Evolutionary conservation across 2,113 vertebrate species (phyloP).

Genomic region (Chamaetylas fuelleborni): DNA sequence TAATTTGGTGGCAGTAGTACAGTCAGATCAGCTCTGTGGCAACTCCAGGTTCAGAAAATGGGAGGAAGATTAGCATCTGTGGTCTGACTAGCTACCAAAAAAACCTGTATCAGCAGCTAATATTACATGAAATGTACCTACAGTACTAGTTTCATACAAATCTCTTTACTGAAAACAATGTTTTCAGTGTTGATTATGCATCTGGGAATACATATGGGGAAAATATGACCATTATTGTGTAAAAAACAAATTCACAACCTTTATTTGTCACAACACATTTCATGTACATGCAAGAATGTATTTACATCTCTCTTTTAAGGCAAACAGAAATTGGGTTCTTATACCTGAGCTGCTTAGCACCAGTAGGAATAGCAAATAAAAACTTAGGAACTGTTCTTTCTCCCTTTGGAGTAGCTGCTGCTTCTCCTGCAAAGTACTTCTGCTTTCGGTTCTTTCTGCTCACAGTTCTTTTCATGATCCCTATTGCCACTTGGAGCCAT

Average conservation of each 20-base stretch:
- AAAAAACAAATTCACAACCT: neutral
- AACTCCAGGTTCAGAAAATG: neutral
- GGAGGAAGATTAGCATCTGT: neutral
- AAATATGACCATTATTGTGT: neutral
- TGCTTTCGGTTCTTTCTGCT: neutral
- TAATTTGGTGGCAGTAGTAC: neutral
- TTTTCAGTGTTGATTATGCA: neutral
- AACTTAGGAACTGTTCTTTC: neutral
- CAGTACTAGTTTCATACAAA: neutral
- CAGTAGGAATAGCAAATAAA: slow-evolving; percentile 23
- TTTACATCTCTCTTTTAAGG: slow-evolving; percentile 66
- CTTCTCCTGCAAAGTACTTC: neutral
- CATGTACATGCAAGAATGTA: slow-evolving; percentile 20
- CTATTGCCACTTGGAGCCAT: neutral
- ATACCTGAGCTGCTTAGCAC: slow-evolving; percentile 62
- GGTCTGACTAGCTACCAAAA: neutral
- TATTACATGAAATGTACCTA: neutral
- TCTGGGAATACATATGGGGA: neutral
- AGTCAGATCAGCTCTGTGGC: neutral
- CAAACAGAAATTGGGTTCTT: slow-evolving; percentile 40
- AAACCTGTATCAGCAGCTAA: neutral
- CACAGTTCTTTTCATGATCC: neutral
- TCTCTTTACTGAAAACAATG: neutral
- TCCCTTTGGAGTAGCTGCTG: neutral
- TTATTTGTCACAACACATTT: slow-evolving; percentile 59